phyloP scores from a whole-genome alignment of 2,888 invertebrate species.

The Cyclophora albipunctata region DNA sequence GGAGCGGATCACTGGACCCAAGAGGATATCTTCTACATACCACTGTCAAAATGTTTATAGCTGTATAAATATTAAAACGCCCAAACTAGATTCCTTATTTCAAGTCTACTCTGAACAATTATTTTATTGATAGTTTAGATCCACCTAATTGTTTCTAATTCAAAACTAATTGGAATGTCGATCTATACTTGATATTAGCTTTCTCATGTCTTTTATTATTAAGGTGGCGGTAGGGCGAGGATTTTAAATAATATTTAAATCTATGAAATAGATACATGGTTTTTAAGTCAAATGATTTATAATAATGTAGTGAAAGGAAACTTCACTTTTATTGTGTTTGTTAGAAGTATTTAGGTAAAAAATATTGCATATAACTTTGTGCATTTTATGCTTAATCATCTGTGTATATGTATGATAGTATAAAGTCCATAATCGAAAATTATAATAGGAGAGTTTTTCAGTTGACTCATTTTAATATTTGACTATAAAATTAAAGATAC shows the following conservation, averaged over 20 bases:
- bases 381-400: conserved; percentile 4
- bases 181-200: conserved; percentile 15
- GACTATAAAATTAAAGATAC: conserved; percentile 6
- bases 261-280: conserved; percentile 41
- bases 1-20: conserved; percentile 17
- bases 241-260: conserved; percentile 30
- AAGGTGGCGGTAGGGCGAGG: conserved; percentile 53
- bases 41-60: too few relatives aligned
- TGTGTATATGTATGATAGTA: conserved; percentile 39
- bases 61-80: too few relatives aligned
- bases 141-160: conserved; percentile 15
- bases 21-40: conserved; percentile 2
- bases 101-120: conserved; percentile 10
- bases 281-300: conserved; percentile 28
- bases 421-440: conserved; percentile 7
- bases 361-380: not conserved
- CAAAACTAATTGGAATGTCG: conserved; percentile 11
- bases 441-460: conserved; percentile 8
- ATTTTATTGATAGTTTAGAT: conserved; percentile 14
- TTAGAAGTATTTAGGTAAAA: conserved; percentile 21
- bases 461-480: conserved; percentile 3
- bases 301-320: conserved; percentile 23
- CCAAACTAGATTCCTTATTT: too few relatives aligned
- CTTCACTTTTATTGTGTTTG: conserved; percentile 21
- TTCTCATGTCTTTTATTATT: conserved; percentile 26